Evolutionary conservation across 2,113 vertebrate genomes (phyloP), one percentile per base, ranked within the genome.

Genomic region (Andinoacara biseriatus): DNA sequence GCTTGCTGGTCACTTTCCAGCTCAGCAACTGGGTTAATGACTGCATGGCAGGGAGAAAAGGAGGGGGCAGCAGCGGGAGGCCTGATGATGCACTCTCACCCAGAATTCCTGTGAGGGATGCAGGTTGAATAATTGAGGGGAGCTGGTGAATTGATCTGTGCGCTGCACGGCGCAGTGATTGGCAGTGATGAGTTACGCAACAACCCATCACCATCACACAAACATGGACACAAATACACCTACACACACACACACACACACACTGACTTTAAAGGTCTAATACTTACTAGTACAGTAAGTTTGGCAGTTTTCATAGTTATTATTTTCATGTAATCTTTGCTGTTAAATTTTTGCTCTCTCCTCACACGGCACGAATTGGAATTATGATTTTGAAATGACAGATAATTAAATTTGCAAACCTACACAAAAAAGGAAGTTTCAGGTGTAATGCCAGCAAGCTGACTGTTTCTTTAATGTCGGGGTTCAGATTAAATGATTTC

Each of bases 1-100:
- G 58, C 67, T 33, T 11, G 7, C 22, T 6, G 10, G 5, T 22
- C 18, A 17, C 76, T 89, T 90, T 81, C 76, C 52, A 38, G 88
- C 82, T 91, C 58, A 58, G 5, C 24, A 43, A 3, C 15, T 5
- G 15, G 69, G 85, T 84, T 87, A 90, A 92, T 85, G 86, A 84
- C 65, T 9, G 14, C 4, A 3, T n/a, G 76, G 60, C 57, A 4
- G 78, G 10, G 20, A 1, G 43, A 15, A 69, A 38, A 29, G 22
- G 58, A 31, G 31, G 7, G 22, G 22, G 77, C 15, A 43, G 31
- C 14, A 5, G 22, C 0, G 20, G 61, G 76, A 15, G 72, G 11
- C 8, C 40, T 5, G 61, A n/a, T 85, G 82, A 81, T 46, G 77
- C 9, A 15, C 31, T 62, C 54, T 77, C 72, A 29, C 46, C 5